Conservation (phyloP, 2,113 vertebrate genomes). For the Planiliza haematocheilus region DNA sequence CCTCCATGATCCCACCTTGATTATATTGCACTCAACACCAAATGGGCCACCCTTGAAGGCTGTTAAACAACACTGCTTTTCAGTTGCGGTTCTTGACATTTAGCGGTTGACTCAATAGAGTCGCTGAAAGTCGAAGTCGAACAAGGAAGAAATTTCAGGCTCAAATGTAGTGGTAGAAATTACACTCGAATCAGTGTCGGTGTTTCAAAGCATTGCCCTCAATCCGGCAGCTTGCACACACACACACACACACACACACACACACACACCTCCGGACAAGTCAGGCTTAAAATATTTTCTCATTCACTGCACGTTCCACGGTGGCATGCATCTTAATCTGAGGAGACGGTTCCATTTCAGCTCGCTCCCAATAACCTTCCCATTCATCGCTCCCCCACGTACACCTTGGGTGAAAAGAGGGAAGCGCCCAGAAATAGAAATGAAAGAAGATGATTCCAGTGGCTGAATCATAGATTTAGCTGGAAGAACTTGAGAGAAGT, state of each 20-base stretch:
- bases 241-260: not conserved
- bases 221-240: slow-evolving; percentile 33
- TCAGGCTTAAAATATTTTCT: slow-evolving; percentile 45
- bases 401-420: slow-evolving; percentile 58
- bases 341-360: slow-evolving; percentile 75
- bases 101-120: slow-evolving; percentile 37
- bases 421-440: slow-evolving; percentile 61
- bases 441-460: slow-evolving; percentile 66
- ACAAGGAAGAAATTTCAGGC: slow-evolving; percentile 44
- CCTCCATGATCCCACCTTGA: slow-evolving; percentile 1
- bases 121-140: slow-evolving; percentile 34
- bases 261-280: not conserved
- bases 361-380: slow-evolving; percentile 62
- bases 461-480: slow-evolving; percentile 54
- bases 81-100: slow-evolving; percentile 55
- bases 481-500: slow-evolving; percentile 43
- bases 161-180: slow-evolving; percentile 40
- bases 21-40: slow-evolving; percentile 7
- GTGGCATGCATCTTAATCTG: slow-evolving; percentile 71
- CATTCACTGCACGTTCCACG: slow-evolving; percentile 58
- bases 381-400: slow-evolving; percentile 46
- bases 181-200: slow-evolving; percentile 47
- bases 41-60: slow-evolving; percentile 15
- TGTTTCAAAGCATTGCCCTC: slow-evolving; percentile 50
- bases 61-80: slow-evolving; percentile 25